phyloP scores from a whole-genome alignment of 1,140 invertebrate species.

The Sycophila sp. region DNA sequence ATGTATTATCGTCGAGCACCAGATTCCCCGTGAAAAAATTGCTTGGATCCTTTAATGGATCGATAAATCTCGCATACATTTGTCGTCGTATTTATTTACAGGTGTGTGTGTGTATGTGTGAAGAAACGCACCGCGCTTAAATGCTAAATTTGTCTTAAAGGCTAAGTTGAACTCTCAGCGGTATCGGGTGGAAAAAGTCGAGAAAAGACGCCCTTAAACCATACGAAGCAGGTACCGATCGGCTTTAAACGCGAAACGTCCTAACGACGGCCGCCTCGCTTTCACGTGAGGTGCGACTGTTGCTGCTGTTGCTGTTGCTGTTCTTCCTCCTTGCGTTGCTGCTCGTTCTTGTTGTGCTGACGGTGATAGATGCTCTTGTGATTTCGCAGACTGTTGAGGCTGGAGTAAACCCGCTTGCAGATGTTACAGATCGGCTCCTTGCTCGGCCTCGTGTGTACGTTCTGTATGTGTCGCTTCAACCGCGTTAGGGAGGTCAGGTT shows the following conservation, averaged over 20 bases:
- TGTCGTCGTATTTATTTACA: constrained; percentile 21
- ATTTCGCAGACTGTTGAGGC: constrained; percentile 85
- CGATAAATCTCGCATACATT: not conserved
- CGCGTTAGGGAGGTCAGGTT: constrained; percentile 83
- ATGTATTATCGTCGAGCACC: constrained; percentile 1
- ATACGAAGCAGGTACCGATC: constrained; percentile 19
- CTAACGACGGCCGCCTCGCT: not conserved
- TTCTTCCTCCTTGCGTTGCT: constrained; percentile 58
- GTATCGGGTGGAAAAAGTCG: not conserved
- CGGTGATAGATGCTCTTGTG: constrained; percentile 91
- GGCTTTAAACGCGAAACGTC: not conserved
- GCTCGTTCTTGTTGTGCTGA: constrained; percentile 63
- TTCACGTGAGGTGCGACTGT: constrained; percentile 21
- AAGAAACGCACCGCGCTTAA: constrained; percentile 13
- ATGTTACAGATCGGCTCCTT: constrained; percentile 88
- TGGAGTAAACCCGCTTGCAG: constrained; percentile 88
- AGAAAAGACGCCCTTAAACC: not conserved
- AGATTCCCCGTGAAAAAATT: constrained; percentile 7
- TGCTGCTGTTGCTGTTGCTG: constrained; percentile 36
- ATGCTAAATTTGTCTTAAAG: constrained; percentile 3
- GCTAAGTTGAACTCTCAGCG: constrained; percentile 20
- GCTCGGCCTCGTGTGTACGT: constrained; percentile 85
- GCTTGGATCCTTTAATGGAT: too few species aligned
- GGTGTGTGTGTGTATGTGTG: too few species aligned
- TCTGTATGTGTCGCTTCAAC: constrained; percentile 87